Evolutionary conservation across 2,888 invertebrate species (phyloP).

Genomic region (Nephrotoma guestfalica): DNA sequence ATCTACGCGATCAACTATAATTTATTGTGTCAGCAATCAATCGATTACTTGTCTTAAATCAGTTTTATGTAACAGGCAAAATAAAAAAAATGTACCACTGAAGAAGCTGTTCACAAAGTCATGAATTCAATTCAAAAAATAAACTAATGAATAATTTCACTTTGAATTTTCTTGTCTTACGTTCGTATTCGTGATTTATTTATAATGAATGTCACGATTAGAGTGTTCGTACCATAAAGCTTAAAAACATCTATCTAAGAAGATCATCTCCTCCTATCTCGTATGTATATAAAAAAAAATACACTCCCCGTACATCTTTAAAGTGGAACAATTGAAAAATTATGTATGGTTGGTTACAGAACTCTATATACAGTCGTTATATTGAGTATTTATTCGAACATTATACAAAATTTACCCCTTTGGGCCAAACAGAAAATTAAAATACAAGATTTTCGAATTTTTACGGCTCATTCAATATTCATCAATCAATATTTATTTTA

Average conservation of each 20-base stretch:
- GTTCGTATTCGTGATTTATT: not conserved
- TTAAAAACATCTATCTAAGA: not conserved
- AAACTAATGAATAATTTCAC: not conserved
- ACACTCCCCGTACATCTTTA: not conserved
- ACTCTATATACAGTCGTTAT: not conserved
- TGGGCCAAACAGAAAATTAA: not conserved
- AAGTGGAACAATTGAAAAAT: not conserved
- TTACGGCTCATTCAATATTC: not conserved
- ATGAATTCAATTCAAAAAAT: not conserved
- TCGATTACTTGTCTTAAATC: not conserved
- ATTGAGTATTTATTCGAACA: not conserved
- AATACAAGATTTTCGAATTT: not conserved
- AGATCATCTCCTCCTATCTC: not conserved
- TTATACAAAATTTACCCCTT: not conserved
- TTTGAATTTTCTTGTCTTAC: not conserved
- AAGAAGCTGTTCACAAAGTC: not conserved
- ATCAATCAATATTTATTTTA: not conserved
- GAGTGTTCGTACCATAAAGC: not conserved
- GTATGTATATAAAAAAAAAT: not conserved
- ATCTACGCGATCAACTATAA: not conserved
- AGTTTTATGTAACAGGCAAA: not conserved
- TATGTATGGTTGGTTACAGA: not conserved
- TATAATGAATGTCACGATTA: not conserved
- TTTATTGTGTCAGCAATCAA: not conserved
- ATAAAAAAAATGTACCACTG: not conserved